Evolutionary conservation across 1,140 invertebrate genomes (phyloP).

Genomic region (Drosophila busckii): DNA sequence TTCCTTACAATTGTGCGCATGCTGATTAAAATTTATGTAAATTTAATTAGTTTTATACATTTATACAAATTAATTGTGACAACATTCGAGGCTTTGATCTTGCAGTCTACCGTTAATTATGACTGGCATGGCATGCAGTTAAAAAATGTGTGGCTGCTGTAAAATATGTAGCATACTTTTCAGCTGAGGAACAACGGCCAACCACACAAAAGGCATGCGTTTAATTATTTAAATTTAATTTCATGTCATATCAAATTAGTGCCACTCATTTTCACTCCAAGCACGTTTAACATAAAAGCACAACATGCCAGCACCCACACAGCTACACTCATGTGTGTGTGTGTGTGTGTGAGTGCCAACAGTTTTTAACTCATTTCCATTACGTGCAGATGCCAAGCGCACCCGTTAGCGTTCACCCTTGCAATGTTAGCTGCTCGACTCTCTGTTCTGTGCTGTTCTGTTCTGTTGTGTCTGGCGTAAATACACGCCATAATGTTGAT

Average conservation of each 20-base stretch:
- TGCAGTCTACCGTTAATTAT: too few relatives aligned
- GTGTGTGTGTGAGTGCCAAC: conserved; percentile 23
- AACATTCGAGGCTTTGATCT: too few relatives aligned
- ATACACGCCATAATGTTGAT: conserved; percentile 57
- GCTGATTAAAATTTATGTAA: too few relatives aligned
- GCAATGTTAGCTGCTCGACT: too few relatives aligned
- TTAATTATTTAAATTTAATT: conserved; percentile 77
- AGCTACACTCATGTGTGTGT: conserved; percentile 10
- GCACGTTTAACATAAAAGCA: conserved; percentile 40
- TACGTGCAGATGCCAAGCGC: conserved; percentile 39
- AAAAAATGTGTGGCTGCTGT: too few relatives aligned
- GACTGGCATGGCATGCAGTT: too few relatives aligned
- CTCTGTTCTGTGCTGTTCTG: neutral
- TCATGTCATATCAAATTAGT: conserved; percentile 71
- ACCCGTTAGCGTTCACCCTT: too few relatives aligned
- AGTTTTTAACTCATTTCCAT: conserved; percentile 60
- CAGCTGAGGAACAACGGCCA: neutral
- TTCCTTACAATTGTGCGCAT: too few relatives aligned
- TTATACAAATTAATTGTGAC: too few relatives aligned
- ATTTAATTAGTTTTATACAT: too few relatives aligned
- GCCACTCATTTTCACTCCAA: conserved; percentile 61
- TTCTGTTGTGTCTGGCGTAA: conserved; percentile 12
- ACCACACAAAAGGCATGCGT: conserved; percentile 48
- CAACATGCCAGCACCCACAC: conserved; percentile 13
- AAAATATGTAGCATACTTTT: too few relatives aligned